These are phyloP conservation scores for Rhabdomys dilectus DNA, from an alignment of 2,113 vertebrate genomes.

Conservation along the genomic window DNA sequence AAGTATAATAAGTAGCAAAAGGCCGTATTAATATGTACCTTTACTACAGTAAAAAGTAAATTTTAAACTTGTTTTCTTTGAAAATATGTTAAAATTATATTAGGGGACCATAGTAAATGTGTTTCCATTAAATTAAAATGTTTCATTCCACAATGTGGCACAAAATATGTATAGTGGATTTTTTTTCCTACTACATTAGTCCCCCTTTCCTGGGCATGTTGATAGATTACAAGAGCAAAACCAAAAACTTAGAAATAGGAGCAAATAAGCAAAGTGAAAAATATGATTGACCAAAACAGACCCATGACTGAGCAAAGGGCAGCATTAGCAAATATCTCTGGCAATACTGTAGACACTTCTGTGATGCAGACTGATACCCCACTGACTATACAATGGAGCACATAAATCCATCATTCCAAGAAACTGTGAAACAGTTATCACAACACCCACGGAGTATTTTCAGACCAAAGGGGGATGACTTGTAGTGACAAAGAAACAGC, in stretches of 20 bases:
- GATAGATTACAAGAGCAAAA: neutral
- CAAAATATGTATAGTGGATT: neutral
- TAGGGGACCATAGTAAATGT: neutral
- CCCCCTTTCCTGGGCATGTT: neutral
- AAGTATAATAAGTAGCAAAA: constrained; percentile 31
- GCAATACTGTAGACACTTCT: neutral
- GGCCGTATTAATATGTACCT: neutral
- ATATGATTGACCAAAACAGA: neutral
- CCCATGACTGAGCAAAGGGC: neutral
- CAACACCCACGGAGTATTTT: neutral
- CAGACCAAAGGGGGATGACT: neutral
- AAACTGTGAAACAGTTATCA: neutral
- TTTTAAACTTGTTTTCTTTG: neutral
- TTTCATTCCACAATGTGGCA: neutral
- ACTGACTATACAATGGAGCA: neutral
- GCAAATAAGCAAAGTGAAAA: neutral
- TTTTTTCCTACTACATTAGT: neutral
- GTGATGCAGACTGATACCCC: neutral
- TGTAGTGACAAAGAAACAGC: neutral
- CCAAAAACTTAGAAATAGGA: neutral
- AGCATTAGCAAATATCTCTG: neutral
- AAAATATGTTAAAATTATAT: neutral
- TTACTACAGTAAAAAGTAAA: neutral
- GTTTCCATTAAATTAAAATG: constrained; percentile 36
- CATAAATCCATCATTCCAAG: neutral